Conservation (phyloP, 2,113 vertebrate genomes). For the Choloepus hoffmanni region DNA sequence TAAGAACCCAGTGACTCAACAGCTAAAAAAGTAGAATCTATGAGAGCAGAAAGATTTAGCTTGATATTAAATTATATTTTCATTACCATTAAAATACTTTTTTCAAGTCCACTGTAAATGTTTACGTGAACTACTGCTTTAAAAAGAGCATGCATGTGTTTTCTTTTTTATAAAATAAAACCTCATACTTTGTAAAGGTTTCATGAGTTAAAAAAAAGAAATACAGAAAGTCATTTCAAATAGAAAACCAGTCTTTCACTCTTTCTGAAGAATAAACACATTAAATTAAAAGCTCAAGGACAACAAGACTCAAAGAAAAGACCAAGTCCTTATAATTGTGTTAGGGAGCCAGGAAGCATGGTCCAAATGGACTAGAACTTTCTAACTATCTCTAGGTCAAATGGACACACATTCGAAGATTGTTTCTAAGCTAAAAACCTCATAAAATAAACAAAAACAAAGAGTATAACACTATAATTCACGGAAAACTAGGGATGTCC, state of each 20-base stretch:
- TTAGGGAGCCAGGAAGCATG: constrained; percentile 42
- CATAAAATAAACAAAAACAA: constrained; percentile 47
- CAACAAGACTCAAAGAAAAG: constrained; percentile 36
- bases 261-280: constrained; percentile 66
- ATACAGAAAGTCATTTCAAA: constrained; percentile 70
- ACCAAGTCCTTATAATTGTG: constrained; percentile 17
- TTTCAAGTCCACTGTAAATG: constrained; percentile 61
- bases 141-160: constrained; percentile 20
- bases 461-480: neutral
- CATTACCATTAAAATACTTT: constrained; percentile 60
- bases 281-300: constrained; percentile 70
- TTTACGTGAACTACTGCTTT: constrained; percentile 66
- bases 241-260: constrained; percentile 56
- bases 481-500: neutral
- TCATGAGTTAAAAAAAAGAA: constrained; percentile 26
- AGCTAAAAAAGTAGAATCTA: constrained; percentile 60
- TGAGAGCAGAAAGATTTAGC: constrained; percentile 61
- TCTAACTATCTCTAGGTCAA: constrained; percentile 45
- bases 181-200: constrained; percentile 56
- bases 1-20: constrained; percentile 69
- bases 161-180: constrained; percentile 69
- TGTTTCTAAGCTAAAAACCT: constrained; percentile 63
- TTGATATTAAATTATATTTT: constrained; percentile 69
- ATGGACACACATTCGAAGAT: constrained; percentile 53
- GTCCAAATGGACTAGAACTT: constrained; percentile 15